Base-by-base conservation (phyloP, 2,113 vertebrate genomes). In the Rhipidura dahli region DNA sequence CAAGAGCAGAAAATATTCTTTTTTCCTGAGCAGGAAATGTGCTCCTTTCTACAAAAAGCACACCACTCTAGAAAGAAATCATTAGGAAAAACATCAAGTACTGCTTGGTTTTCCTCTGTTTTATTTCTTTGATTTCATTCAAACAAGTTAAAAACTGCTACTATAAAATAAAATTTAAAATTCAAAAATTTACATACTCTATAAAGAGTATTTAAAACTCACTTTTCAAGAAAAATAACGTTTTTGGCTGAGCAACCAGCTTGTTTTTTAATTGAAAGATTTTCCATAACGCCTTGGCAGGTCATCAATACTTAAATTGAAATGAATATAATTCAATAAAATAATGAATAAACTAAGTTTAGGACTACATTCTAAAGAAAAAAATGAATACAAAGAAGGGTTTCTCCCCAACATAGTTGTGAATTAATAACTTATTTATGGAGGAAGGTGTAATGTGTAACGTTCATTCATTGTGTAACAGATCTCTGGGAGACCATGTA, bases 191-290 rank as follows among this genome's bases (percentile, higher is more conserved):
- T n/a, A n/a, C n/a, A n/a, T n/a, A 60, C 4, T 49, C 61, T 76
- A 72, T 68, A 76, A 94, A 95, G 53, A 82, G 90, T 80, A 82
- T 90, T 93, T 94, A 95, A 93, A 91, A 49, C 37, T 96, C 30
- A 23, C n/a, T 73, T 94, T 94, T 91, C 17, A 83, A 89, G n/a
- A 94, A 95, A 73, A 95, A 51, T 23, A 33, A 49, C 69, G 8
- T 0, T 86, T 80, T 90, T 83, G 39, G 16, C 71, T 87, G 47
- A 94, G 66, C 44, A 80, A 60, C 57, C n/a, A 88, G 26, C 35
- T 78, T 77, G 31, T 84, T 96, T 93, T 40, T 94, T 89, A 89
- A 95, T 33, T 49, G 72, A 88, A 95, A 86, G n/a, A 61, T 89
- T 96, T 96, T 89, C 82, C 78, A 95, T 68, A 91, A 49, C 80